These are phyloP conservation scores for Trypoxylon attenuatum DNA, from an alignment of 2,888 invertebrate genomes.

Conservation along the genomic window DNA sequence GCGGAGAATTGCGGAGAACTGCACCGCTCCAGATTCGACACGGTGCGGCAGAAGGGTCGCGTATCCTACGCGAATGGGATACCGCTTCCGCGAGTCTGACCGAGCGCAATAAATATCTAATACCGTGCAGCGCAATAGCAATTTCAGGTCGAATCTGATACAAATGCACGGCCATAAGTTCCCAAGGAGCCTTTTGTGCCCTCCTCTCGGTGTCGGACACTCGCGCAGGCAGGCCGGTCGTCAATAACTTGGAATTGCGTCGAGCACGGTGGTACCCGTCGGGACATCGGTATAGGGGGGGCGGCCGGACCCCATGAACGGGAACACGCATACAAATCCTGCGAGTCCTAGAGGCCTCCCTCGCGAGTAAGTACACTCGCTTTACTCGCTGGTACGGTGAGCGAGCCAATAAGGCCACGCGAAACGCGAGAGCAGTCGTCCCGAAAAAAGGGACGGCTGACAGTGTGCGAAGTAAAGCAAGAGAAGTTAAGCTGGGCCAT, in stretches of 20 bases:
- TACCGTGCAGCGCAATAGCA: not conserved
- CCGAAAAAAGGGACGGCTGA: conserved; percentile 7
- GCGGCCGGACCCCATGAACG: conserved; percentile 25
- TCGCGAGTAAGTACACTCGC: too few relatives aligned
- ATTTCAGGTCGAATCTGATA: not conserved
- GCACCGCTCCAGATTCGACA: too few relatives aligned
- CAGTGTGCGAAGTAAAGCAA: conserved; percentile 10
- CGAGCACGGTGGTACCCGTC: conserved; percentile 25
- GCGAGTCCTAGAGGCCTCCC: not conserved
- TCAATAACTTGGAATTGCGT: conserved; percentile 43
- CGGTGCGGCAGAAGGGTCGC: not conserved
- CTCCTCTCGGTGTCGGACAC: not conserved
- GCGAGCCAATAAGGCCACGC: conserved; percentile 7
- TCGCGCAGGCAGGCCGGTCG: conserved; percentile 3
- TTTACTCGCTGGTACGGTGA: too few relatives aligned
- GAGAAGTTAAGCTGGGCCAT: conserved; percentile 6
- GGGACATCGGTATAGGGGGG: too few relatives aligned
- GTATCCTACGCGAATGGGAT: not conserved
- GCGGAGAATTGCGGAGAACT: too few relatives aligned
- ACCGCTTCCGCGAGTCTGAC: not conserved
- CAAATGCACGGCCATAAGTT: not conserved
- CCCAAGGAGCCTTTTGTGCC: not conserved
- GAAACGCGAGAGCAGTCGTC: conserved; percentile 7
- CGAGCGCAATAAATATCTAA: not conserved
- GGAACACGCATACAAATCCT: conserved; percentile 16